These are phyloP conservation scores for Bubo scandiacus DNA, from an alignment of 2,113 vertebrate species.

Conservation along the genomic window DNA sequence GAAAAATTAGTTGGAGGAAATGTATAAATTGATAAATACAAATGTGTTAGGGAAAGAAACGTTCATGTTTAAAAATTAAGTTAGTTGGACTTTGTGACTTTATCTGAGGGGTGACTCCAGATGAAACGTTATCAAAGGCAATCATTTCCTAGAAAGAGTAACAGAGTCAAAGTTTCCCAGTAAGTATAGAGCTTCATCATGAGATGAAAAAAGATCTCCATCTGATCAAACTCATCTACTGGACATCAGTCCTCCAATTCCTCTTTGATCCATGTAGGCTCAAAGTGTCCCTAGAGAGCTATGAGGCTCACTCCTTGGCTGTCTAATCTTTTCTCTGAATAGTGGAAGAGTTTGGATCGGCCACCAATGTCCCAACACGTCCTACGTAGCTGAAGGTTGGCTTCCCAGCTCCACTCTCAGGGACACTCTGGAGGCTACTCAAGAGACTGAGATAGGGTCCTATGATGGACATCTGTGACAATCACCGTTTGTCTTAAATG, in stretches of 20 bases:
- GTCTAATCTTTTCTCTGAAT: neutral
- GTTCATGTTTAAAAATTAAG: slow-evolving; percentile 35
- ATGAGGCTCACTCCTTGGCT: neutral
- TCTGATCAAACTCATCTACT: neutral
- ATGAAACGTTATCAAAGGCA: slow-evolving; percentile 52
- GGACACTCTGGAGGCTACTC: neutral
- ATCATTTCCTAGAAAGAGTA: neutral
- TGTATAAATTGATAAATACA: slow-evolving; percentile 49
- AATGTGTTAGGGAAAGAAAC: slow-evolving; percentile 31
- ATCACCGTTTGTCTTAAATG: neutral
- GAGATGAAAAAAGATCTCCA: neutral
- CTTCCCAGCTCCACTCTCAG: neutral
- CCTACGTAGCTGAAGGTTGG: neutral
- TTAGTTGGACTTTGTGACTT: slow-evolving; percentile 37
- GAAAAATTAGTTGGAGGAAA: slow-evolving; percentile 42
- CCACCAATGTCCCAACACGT: neutral
- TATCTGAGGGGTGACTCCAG: slow-evolving; percentile 45
- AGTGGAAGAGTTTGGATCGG: neutral
- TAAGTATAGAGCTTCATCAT: neutral
- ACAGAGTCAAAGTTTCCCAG: neutral
- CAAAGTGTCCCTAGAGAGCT: neutral
- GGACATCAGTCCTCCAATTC: neutral
- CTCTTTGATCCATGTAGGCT: neutral
- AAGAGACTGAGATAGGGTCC: neutral
- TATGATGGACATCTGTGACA: neutral